Base-by-base conservation (phyloP, 1,140 invertebrate species). In the Lordiphosa clarofinis region DNA sequence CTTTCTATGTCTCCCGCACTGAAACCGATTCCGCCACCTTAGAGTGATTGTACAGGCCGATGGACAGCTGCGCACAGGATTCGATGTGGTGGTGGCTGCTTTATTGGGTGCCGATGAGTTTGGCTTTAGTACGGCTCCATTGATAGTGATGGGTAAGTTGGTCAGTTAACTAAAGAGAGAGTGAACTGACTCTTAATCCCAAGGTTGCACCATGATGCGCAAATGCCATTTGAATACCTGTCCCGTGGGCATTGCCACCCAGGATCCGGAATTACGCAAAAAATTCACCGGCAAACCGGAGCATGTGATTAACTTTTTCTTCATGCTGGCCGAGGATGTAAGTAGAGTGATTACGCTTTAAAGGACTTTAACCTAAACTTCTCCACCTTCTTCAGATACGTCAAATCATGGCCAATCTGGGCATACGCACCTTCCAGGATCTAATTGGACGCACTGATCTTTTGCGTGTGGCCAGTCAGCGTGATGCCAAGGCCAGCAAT, bases 211-310 rank as follows among this genome's bases (percentile, higher is more conserved):
- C 5, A 99, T 99, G 98, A 99, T 99, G 98, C 92, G 98, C 48
- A 99, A 99, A 89, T 99, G 98, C 89, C 98, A 99, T 90, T 91
- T 99, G 55, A 99, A 99, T 90, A 99, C 98, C 19, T 99, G 98
- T 86, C 98, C 98, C 0, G 98, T 99, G 49, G 98, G 98, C 60
- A 96, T 99, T 79, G 98, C 98, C 2, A 99, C 98, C 0, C 97
- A 98, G 91, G 98, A 99, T 92, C 98, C 98, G 0, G 92, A 94
- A 10, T 90, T 99, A 12, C 91, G 98, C 15, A 97, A 97, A 86
- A 99, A 99, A 89, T 99, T 99, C 90, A 95, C 94, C 15, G 98
- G 98, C 24, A 97, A 98, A 87, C 98, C 98, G 0, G 98, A 99
- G 89, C 94, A 99, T 90, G 96, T 99, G 4, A 93, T 99, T 65